Conservation (phyloP, 2,113 vertebrate genomes). For the Halcyon malimbica region DNA sequence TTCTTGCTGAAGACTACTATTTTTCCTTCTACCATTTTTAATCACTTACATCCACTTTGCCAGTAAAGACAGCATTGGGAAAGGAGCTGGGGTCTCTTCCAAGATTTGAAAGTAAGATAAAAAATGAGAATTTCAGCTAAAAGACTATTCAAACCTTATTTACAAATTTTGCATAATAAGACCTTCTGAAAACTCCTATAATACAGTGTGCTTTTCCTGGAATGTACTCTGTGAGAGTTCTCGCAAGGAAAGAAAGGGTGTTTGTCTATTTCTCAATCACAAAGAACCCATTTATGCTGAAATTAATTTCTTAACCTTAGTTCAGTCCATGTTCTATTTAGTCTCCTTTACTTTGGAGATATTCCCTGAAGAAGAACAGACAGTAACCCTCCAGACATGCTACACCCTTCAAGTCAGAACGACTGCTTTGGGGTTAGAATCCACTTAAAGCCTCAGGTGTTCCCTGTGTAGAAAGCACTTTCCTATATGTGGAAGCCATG, state of each 20-base stretch:
- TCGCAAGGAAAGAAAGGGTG: not conserved
- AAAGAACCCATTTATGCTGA: not conserved
- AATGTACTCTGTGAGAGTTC: not conserved
- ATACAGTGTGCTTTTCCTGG: not conserved
- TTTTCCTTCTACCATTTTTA: not conserved
- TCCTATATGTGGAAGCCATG: not conserved
- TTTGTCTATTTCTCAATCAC: not conserved
- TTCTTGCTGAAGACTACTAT: not conserved
- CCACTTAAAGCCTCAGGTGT: not conserved
- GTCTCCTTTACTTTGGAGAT: not conserved
- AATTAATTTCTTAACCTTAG: not conserved
- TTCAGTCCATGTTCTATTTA: not conserved
- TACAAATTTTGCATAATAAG: not conserved
- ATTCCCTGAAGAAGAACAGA: not conserved
- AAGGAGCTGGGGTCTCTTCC: not conserved
- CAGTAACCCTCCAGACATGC: not conserved
- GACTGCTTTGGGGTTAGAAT: not conserved
- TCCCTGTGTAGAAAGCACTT: not conserved
- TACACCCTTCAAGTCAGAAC: not conserved
- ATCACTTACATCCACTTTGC: not conserved
- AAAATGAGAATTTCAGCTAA: not conserved
- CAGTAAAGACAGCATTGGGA: not conserved
- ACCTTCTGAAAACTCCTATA: not conserved
- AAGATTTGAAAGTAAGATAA: not conserved
- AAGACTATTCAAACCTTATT: not conserved